Base-by-base conservation (phyloP, 2,113 vertebrate genomes). In the Centropus unirufus region DNA sequence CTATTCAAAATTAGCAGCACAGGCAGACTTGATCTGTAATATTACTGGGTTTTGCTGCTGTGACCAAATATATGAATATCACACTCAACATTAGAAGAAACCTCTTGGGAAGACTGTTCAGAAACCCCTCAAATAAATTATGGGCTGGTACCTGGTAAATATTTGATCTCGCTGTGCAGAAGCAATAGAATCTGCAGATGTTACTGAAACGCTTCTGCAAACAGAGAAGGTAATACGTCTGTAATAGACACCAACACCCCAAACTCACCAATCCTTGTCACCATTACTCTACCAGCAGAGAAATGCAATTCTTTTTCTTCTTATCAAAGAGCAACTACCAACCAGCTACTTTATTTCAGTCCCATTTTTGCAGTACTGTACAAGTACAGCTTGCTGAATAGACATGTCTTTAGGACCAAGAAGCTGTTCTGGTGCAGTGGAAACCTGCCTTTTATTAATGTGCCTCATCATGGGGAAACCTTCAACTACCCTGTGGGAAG, bases 201-300 rank as follows among this genome's bases (percentile, higher is more conserved):
- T 87, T 52, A 70, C 64, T 52, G 67, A 92, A 90, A 91, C 42
- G 57, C 46, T 89, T 94, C 57, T 72, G 68, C 86, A 90, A 39
- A 59, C 12, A 49, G 52, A 27, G 23, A 13, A 90, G 59, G 54
- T 86, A 92, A 89, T 29, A 11, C 6, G 51, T 64, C 57, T 89
- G 47, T 36, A 80, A 87, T 11, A 67, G 39, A 81, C 16, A 94
- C 59, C 76, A 55, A 49, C 27, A 49, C 5, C 24, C 20, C 47
- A 59, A 74, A 68, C 27, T 52, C 42, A 20, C 26, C 46, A 40
- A 8, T 36, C 67, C 39, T 42, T 34, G 51, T n/a, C 88, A 90
- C 17, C 59, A 51, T 14, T 69, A 39, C 42, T 70, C 59, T 49
- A 3, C 5, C 54, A 88, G 47, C 34, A 93, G 34, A 75, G 68